Evolutionary conservation across 2,888 invertebrate species (phyloP), one percentile per base, ranked within the genome.

Genomic region (Drosophila cognata): DNA sequence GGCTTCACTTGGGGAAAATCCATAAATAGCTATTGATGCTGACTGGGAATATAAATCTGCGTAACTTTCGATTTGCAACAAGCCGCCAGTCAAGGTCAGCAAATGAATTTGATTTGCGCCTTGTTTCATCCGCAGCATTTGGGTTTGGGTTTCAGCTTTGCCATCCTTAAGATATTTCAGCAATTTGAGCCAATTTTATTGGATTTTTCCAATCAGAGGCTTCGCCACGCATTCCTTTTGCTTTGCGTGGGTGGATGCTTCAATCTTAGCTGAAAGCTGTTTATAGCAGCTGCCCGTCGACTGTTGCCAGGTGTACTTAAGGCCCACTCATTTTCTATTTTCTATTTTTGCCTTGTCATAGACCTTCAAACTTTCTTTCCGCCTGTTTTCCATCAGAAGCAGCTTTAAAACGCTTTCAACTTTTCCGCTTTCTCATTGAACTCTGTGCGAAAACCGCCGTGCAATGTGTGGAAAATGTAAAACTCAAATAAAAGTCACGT

Each of bases 151-250:
- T 5, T 43, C 16, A 0, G 35, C 33, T 25, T 33, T 35, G 2
- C 18, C 61, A 4, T 16, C 10, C 25, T 60, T 38, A 0, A 84
- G 29, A 50, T 84, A 82, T 13, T 41, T 16, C 8, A 82, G 18
- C 81, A 69, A 74, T 13, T 81, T 76, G 35, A 79, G 74, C 74
- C 84, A 84, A 63, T 84, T 79, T 25, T 69, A 58, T 6, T 77
- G 71, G 5, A 81, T 29, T 2, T 84, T 50, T 18, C 68, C 76
- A 57, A 81, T 81, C 4, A 82, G 41, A 0, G 81, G 66, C 60
- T 82, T 82, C 13, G 51, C 61, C 16, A 82, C 25, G 48, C 63
- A 81, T 13, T 69, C 58, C 31, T 79, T 77, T 16, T 57, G 60
- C 6, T 6, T 33, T 6, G 25, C 21, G 59, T 53, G 2, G 41